Base-by-base conservation (phyloP, 2,797 vertebrate species). In the Tapirus indicus region DNA sequence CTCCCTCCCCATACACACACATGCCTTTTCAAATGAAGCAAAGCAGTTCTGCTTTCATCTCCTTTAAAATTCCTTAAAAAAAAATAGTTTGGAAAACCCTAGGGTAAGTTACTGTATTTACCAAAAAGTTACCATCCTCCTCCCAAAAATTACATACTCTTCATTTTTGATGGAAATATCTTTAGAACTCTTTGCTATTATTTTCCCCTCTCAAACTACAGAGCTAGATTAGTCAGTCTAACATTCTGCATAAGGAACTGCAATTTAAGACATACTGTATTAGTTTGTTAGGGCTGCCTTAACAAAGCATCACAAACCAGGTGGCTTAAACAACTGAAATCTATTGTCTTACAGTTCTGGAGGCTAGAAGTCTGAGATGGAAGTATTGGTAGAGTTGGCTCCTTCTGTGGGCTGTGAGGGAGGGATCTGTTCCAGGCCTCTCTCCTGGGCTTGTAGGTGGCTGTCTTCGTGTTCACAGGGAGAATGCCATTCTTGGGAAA, bases 41-140 rank as follows among this genome's bases (percentile, higher is more conserved):
- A 91, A 88, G 27, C 17, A 75, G 17, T 75, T 87, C 60, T 94
- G 49, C 21, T 69, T 25, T 14, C 74, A n/a, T 11, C 38, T 72
- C 29, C 38, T 64, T 77, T 52, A 47, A 80, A 80, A 84, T 29
- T 44, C 66, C 7, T 52, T 32, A 6, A 64, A 52, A 89, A 41
- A 17, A 80, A 13, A 52, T 2, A 83, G 14, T 54, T 52, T 60
- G 44, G 41, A 88, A 88, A 91, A 58, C 29, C 58, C 29, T 44
- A 78, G 6, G n/a, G 35, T 62, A 84, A 60, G 2, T 71, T 35
- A 91, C 4, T 71, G 2, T 47, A 20, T 66, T 89, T 75, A 92
- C 38, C 44, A 41, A 82, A 95, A 95, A 64, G 32, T 90, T 78
- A 93, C 10, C 41, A 62, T 68, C 17, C 25, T 87, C 66, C 18